Conservation (phyloP, 1,140 invertebrate genomes). For the Leptinotarsa undecemlineata region DNA sequence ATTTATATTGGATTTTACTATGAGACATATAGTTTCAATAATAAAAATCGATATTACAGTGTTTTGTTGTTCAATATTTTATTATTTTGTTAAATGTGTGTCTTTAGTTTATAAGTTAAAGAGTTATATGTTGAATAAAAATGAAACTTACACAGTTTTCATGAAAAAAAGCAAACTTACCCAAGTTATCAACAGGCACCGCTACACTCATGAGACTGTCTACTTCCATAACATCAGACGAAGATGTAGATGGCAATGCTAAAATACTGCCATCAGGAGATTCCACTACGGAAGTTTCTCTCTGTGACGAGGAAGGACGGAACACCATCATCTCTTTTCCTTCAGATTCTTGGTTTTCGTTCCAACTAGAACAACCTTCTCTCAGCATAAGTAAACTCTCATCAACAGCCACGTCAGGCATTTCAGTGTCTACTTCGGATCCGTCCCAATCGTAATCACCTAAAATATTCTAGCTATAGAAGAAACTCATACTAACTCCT, state of each 20-base stretch:
- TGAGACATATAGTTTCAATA: too few relatives aligned
- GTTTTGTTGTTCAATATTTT: too few relatives aligned
- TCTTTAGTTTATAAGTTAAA: too few relatives aligned
- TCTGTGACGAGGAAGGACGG: conserved; percentile 36
- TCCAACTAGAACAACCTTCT: conserved; percentile 11
- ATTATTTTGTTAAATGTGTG: too few relatives aligned
- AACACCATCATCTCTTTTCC: conserved; percentile 34
- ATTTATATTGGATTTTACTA: too few relatives aligned
- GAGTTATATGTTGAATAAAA: too few relatives aligned
- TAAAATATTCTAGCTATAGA: conserved; percentile 7
- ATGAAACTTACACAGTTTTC: neutral
- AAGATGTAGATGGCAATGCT: conserved; percentile 17
- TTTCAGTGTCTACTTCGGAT: conserved; percentile 56
- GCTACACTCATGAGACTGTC: conserved; percentile 21
- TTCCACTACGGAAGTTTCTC: conserved; percentile 6
- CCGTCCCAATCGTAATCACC: conserved; percentile 67
- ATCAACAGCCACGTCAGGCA: conserved; percentile 45
- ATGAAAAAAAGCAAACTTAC: neutral
- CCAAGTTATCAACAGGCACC: neutral
- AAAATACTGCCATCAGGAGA: conserved; percentile 5
- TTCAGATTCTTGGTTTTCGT: conserved; percentile 22
- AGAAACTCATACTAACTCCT: too few relatives aligned
- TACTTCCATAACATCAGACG: conserved; percentile 19
- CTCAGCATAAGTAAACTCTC: conserved; percentile 19
- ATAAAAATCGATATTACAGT: too few relatives aligned